Conservation (phyloP, 2,888 invertebrate genomes). For the Frankliniella intonsa region DNA sequence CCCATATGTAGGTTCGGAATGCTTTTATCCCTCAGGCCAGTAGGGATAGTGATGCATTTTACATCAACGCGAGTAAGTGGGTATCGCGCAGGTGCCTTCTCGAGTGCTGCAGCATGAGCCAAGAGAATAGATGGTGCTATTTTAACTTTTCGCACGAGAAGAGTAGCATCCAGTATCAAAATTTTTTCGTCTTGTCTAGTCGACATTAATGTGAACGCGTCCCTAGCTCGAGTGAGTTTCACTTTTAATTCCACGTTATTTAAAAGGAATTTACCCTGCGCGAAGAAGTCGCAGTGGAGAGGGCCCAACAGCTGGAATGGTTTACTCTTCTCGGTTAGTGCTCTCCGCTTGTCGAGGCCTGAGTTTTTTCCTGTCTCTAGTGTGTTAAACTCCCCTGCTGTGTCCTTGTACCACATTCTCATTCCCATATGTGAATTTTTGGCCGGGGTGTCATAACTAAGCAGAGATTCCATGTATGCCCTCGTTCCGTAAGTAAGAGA, state of each 20-base stretch:
- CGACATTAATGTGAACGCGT: slow-evolving; percentile 36
- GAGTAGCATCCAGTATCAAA: slow-evolving; percentile 37
- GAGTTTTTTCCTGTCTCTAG: not conserved
- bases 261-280: slow-evolving; percentile 38
- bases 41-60: slow-evolving; percentile 38
- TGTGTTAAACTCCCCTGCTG: slow-evolving; percentile 33
- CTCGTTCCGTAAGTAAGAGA: slow-evolving; percentile 40
- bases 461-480: slow-evolving; percentile 39
- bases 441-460: slow-evolving; percentile 37
- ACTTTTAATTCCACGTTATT: slow-evolving; percentile 39
- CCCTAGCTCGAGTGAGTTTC: slow-evolving; percentile 36
- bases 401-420: slow-evolving; percentile 36
- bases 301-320: slow-evolving; percentile 33
- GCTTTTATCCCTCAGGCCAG: slow-evolving; percentile 37
- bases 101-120: slow-evolving; percentile 39
- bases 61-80: slow-evolving; percentile 38
- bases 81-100: slow-evolving; percentile 38
- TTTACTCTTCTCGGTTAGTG: not conserved
- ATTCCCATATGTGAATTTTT: slow-evolving; percentile 37
- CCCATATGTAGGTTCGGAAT: slow-evolving; percentile 40
- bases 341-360: slow-evolving; percentile 28
- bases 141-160: slow-evolving; percentile 38
- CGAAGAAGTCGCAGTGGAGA: slow-evolving; percentile 39
- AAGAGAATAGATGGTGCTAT: slow-evolving; percentile 39
- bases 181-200: slow-evolving; percentile 33